Evolutionary conservation across 1,140 invertebrate species (phyloP), one percentile per base, ranked within the genome.

Genomic region (Coptotermes formosanus): DNA sequence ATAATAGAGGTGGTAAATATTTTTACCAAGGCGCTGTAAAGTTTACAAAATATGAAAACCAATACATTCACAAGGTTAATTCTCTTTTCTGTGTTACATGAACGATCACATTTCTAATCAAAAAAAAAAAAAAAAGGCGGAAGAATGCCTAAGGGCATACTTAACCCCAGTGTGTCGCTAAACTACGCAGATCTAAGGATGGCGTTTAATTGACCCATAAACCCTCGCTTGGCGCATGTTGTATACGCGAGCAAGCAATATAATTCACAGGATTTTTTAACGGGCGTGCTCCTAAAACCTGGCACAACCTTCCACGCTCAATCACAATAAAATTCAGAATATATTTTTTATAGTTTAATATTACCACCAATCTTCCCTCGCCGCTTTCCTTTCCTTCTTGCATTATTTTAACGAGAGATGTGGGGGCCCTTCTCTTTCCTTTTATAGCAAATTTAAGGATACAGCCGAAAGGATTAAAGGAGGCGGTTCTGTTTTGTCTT

Each of bases 271-370:
- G 64, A 55, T 19, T 55, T 38, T 55, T 55, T 55, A 55, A 55
- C 52, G 52, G 52, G 52, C 52, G 52, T 0, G 64, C 64, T 75
- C 25, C 30, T 75, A 75, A 75, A 75, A 19, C 45, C 59, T 64
- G 59, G 19, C 12, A 64, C 7, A 21, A 75, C 64, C 64, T 55
- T 25, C 64, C 25, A 75, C 64, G 64, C 64, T 75, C 64, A 75
- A 75, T 75, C 64, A 75, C 64, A 75, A 75, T 75, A 75, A 75
- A 75, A 75, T 14, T 0, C 64, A 8, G 64, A 75, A 75, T 75
- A 75, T 75, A 75, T 75, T 75, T 75, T 75, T 75, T 75, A 75
- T 75, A 75, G 64, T 75, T 75, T 75, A 75, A 75, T 75, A 75
- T 75, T 75, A 75, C n/a, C 64, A 30, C 64, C 64, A 3, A 30